Evolutionary conservation across 2,113 vertebrate genomes (phyloP).

Genomic region (Thermophis baileyi): DNA sequence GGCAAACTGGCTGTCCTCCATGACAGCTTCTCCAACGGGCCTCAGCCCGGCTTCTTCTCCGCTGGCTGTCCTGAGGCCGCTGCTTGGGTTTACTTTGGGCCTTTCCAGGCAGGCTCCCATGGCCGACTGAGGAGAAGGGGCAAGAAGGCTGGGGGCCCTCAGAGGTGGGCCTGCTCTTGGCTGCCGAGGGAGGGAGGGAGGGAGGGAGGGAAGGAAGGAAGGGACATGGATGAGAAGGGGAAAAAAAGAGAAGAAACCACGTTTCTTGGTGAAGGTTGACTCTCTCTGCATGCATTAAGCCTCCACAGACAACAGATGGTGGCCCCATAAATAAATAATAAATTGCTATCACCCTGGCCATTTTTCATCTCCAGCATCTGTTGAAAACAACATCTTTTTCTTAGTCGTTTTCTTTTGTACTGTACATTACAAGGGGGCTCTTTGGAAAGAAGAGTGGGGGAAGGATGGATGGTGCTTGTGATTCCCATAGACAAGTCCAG

Average conservation of each 20-base stretch:
- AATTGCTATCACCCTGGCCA: background rate
- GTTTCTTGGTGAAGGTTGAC: background rate
- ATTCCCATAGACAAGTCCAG: background rate
- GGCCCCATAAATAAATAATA: conserved; percentile 24
- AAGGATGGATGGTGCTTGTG: background rate
- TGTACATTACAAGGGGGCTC: background rate
- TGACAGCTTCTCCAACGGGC: too few relatives aligned
- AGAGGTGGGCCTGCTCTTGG: background rate
- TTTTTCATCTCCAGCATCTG: conserved; percentile 26
- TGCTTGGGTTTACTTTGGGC: too few relatives aligned
- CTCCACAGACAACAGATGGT: conserved; percentile 16
- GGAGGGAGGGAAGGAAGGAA: too few relatives aligned
- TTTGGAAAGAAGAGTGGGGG: background rate
- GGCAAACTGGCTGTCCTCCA: too few relatives aligned
- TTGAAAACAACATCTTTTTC: background rate
- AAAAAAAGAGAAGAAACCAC: background rate
- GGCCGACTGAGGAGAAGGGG: background rate
- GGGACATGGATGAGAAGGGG: background rate
- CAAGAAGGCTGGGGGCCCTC: background rate
- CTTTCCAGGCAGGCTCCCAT: too few relatives aligned
- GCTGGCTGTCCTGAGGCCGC: too few relatives aligned
- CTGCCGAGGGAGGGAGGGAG: background rate
- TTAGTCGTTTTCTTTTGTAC: background rate
- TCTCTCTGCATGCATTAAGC: background rate
- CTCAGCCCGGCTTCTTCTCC: too few relatives aligned